A percentile compares a stretch with the other conserved stretches of the same genome.
Conservation (phyloP, 1,140 invertebrate genomes). For the Antheraea mylitta region DNA sequence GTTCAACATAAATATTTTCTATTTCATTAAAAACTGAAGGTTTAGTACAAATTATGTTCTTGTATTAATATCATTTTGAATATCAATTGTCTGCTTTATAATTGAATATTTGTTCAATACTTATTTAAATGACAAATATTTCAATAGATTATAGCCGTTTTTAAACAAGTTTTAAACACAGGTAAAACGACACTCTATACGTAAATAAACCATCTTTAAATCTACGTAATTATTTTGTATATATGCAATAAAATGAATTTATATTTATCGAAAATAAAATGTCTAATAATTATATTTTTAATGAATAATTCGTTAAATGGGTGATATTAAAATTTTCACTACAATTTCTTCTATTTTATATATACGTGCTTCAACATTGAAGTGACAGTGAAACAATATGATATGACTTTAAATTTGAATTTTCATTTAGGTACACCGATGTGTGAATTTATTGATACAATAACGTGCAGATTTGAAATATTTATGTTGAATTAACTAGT, state of each 20-base stretch:
- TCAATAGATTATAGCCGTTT: no score
- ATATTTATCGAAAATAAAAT: neutral
- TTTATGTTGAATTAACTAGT: slow-evolving; percentile 43
- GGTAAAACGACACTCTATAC: no score
- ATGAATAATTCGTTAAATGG: neutral
- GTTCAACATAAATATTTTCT: slow-evolving; percentile 31
- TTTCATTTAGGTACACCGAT: slow-evolving; percentile 10
- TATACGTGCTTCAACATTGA: neutral
- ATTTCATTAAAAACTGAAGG: neutral
- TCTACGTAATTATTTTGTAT: no score
- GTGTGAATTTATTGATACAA: slow-evolving; percentile 14
- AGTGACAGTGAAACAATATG: slow-evolving; percentile 11
- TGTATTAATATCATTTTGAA: slow-evolving; percentile 12
- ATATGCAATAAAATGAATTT: neutral
- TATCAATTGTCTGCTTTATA: slow-evolving; percentile 16
- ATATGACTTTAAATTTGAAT: slow-evolving; percentile 18
- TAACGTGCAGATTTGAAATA: slow-evolving; percentile 39
- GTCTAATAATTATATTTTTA: neutral
- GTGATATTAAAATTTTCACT: neutral
- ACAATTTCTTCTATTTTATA: slow-evolving; percentile 7
- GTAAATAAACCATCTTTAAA: no score
- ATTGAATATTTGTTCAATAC: no score
- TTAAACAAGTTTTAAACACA: no score
- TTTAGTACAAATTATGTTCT: neutral
- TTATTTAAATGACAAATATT: no score